phyloP scores from a whole-genome alignment of 2,113 vertebrate genomes.

The Junco hyemalis region DNA sequence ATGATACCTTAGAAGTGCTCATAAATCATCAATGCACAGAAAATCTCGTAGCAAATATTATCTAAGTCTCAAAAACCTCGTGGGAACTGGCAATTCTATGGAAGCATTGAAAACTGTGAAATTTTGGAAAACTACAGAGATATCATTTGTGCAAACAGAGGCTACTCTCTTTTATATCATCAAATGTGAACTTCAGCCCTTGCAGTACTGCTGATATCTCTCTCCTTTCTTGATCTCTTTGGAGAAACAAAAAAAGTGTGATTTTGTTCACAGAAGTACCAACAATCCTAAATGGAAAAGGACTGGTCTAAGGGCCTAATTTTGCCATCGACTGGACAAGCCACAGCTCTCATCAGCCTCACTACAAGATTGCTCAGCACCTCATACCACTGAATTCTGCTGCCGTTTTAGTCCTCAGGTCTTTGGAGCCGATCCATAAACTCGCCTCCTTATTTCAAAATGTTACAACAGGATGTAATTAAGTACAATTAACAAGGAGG shows the following conservation, averaged over 20 bases:
- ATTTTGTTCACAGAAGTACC: neutral
- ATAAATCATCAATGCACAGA: neutral
- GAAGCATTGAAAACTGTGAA: neutral
- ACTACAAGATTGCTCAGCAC: neutral
- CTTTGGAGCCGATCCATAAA: slow-evolving; percentile 36
- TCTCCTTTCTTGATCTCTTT: neutral
- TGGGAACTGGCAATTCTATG: neutral
- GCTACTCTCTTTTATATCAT: neutral
- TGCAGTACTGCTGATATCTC: neutral
- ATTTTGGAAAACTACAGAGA: neutral
- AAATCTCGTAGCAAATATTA: neutral
- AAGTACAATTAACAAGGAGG: slow-evolving; percentile 84
- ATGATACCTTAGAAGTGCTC: neutral
- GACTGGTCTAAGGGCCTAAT: neutral
- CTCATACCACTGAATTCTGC: neutral
- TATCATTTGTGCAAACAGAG: neutral
- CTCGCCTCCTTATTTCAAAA: slow-evolving; percentile 73
- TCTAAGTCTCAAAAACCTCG: neutral
- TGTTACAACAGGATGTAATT: slow-evolving; percentile 87
- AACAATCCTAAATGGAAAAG: neutral
- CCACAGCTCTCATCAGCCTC: neutral
- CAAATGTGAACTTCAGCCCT: neutral
- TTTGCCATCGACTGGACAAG: neutral
- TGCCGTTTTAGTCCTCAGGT: neutral
- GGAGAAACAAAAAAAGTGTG: neutral